These are phyloP conservation scores for Bufotes viridis DNA, from an alignment of 2,797 vertebrate genomes.

Conservation along the genomic window DNA sequence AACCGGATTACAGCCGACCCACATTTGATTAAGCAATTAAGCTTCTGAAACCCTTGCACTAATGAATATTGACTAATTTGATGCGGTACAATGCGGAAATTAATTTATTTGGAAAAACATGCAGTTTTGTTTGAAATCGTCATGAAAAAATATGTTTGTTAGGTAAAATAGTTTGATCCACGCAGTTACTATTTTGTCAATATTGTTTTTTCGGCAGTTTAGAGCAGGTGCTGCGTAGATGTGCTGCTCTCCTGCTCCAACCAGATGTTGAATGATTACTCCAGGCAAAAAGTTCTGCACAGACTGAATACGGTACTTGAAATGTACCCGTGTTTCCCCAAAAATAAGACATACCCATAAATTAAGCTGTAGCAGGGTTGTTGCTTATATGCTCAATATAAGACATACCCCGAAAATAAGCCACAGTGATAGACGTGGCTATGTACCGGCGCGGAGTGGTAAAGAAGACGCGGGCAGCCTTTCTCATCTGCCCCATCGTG, in stretches of 20 bases:
- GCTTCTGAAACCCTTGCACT: constrained; percentile 32
- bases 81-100: constrained; percentile 27
- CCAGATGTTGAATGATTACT: background rate
- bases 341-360: too few relatives aligned
- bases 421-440: too few relatives aligned
- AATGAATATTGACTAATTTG: constrained; percentile 51
- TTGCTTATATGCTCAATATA: too few relatives aligned
- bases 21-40: constrained; percentile 56
- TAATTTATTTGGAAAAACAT: constrained; percentile 23
- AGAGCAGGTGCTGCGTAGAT: background rate
- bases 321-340: too few relatives aligned
- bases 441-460: too few relatives aligned
- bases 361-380: too few relatives aligned
- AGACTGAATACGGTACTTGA: background rate
- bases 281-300: background rate
- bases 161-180: background rate
- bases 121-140: constrained; percentile 10
- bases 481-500: too few relatives aligned
- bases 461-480: too few relatives aligned
- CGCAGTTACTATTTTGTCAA: background rate
- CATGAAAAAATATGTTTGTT: background rate
- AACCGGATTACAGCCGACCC: constrained; percentile 45
- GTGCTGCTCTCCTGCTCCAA: too few relatives aligned
- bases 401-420: too few relatives aligned
- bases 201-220: background rate